phyloP scores from a whole-genome alignment of 2,113 vertebrate species.

The Oriolus oriolus region DNA sequence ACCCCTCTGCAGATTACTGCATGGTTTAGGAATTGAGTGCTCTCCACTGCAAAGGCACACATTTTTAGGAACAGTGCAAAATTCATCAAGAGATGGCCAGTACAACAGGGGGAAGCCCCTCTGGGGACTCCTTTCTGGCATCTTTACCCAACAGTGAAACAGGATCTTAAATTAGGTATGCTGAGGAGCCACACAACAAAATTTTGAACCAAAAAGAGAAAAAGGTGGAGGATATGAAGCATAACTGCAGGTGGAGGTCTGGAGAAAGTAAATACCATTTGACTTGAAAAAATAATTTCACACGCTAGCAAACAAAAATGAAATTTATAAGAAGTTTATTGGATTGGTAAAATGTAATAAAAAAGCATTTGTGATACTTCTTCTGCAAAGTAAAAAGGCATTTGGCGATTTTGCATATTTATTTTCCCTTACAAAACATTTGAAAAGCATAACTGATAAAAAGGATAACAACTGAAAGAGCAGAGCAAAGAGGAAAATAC shows the following conservation, averaged over 20 bases:
- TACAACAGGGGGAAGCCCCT: not conserved
- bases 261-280: constrained; percentile 52
- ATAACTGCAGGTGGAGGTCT: not conserved
- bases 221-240: not conserved
- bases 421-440: constrained; percentile 69
- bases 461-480: constrained; percentile 58
- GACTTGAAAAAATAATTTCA: constrained; percentile 63
- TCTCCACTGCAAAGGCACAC: not conserved
- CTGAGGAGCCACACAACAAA: not conserved
- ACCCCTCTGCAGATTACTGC: not conserved
- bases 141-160: not conserved
- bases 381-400: constrained; percentile 69
- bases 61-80: not conserved
- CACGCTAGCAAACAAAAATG: constrained; percentile 53
- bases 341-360: constrained; percentile 67
- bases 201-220: not conserved
- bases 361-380: constrained; percentile 70
- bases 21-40: not conserved
- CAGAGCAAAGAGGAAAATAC: constrained; percentile 65
- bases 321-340: constrained; percentile 69
- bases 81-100: not conserved
- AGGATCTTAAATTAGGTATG: not conserved
- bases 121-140: not conserved
- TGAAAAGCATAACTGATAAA: constrained; percentile 69
- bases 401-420: constrained; percentile 67